phyloP scores from a whole-genome alignment of 2,797 vertebrate genomes.

The Mus minutoides region DNA sequence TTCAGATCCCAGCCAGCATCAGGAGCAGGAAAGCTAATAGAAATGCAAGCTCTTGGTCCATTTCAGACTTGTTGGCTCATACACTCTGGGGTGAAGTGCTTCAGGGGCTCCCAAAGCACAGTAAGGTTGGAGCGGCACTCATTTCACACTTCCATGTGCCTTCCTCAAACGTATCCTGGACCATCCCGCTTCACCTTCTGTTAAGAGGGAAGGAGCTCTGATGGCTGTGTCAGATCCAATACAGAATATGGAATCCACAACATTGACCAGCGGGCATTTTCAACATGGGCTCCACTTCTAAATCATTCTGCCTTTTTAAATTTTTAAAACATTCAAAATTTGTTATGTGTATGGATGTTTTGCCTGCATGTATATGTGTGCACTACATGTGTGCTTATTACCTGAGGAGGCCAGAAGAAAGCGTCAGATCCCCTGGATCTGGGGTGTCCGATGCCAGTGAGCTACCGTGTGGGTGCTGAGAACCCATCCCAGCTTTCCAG shows the following conservation, averaged over 20 bases:
- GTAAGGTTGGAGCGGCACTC: background rate
- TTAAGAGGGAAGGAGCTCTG: background rate
- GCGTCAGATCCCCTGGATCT: background rate
- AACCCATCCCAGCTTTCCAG: background rate
- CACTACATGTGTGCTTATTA: background rate
- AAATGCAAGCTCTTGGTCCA: background rate
- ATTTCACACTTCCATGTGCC: accelerated
- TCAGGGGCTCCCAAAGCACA: background rate
- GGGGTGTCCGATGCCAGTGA: background rate
- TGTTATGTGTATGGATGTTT: too few species aligned
- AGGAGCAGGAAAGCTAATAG: background rate
- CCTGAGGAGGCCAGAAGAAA: background rate
- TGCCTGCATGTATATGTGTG: background rate
- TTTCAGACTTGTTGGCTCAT: background rate
- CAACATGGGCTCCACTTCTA: too few species aligned
- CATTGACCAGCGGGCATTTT: background rate
- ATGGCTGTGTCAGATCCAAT: background rate
- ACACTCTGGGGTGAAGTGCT: background rate
- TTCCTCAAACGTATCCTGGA: background rate
- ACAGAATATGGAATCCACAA: background rate
- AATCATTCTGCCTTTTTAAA: background rate
- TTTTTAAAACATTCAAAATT: background rate
- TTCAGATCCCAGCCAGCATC: background rate
- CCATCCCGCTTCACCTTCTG: background rate
- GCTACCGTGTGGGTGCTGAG: background rate